Base-by-base conservation (phyloP, 2,888 invertebrate species). In the Cephus nigrinus region DNA sequence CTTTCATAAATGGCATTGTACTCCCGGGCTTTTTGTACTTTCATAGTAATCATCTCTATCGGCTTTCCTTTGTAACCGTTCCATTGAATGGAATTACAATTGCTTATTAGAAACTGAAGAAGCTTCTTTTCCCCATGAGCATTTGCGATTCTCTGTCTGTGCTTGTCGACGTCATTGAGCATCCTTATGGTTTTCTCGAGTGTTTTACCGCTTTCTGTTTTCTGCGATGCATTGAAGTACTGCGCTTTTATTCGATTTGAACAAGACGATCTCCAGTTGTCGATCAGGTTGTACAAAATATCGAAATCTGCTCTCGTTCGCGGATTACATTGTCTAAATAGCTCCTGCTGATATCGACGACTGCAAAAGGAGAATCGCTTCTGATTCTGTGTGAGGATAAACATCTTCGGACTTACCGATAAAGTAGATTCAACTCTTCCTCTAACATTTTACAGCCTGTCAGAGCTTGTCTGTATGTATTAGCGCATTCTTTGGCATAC, bases 11-110 rank as follows among this genome's bases (percentile, higher is more conserved):
- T 92, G 84, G 95, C 94, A 78, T 94, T 94, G 73, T 97, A 93
- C 87, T 96, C 95, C 75, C 95, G 94, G 30, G 96, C 97, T 85
- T 95, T 94, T 87, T 97, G 96, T 32, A 95, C 96, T 89, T 95
- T 96, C 75, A 96, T 89, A 0, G 97, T 96, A 84, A 97, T 96
- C 95, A 98, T 95, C 82, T 95, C 94, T 31, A 97, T 94, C 68
- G 94, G 89, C 80, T 92, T 93, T 32, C 95, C 95, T 86, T 96
- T 95, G 84, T 94, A 94, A 55, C 95, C 95, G 80, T 94, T 93
- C 96, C 97, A 97, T 78, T 94, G 94, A 71, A 96, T 93, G 0
- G 98, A 96, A 82, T 94, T 93, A 4, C 95, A 95, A 87, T 96
- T 94, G 84, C 94, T 93, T 81, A 94, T 94, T 72, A 97, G 92